These are phyloP conservation scores for Chaenogobius annularis DNA, from an alignment of 2,113 vertebrate genomes.

Conservation along the genomic window DNA sequence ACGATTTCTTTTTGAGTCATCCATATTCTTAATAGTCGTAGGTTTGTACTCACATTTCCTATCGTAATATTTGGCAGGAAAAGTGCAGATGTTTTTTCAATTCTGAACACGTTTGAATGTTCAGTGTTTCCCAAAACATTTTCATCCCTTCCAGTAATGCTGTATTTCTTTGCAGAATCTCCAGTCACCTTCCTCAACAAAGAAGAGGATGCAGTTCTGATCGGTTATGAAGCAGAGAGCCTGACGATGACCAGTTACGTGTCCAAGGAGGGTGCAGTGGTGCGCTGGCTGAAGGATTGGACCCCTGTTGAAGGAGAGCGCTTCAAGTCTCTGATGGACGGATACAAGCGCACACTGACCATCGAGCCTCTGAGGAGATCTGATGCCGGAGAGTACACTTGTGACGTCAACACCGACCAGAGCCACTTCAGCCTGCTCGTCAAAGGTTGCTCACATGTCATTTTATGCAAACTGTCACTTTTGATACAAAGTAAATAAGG, in stretches of 20 bases:
- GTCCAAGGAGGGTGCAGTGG: constrained; percentile 69
- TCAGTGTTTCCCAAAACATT: too few relatives aligned
- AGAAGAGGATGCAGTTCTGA: constrained; percentile 71
- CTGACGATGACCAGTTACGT: constrained; percentile 79
- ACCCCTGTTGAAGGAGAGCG: constrained; percentile 70
- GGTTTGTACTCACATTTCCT: too few relatives aligned
- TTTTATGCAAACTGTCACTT: too few relatives aligned
- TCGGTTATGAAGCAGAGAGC: constrained; percentile 78
- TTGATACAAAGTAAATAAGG: too few relatives aligned
- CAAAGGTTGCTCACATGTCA: too few relatives aligned
- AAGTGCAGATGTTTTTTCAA: too few relatives aligned
- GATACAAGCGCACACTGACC: constrained; percentile 73
- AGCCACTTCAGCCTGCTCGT: constrained; percentile 80
- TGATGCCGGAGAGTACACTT: constrained; percentile 83
- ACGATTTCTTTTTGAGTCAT: too few relatives aligned
- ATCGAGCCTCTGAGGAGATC: constrained; percentile 76
- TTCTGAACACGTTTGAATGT: too few relatives aligned
- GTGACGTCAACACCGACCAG: constrained; percentile 78
- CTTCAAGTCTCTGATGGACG: constrained; percentile 70
- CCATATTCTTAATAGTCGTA: too few relatives aligned
- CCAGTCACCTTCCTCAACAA: constrained; percentile 80
- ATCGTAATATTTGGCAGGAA: too few relatives aligned
- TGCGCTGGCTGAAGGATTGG: constrained; percentile 82
- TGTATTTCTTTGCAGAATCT: constrained; percentile 55
- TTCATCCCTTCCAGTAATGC: not conserved